Evolutionary conservation across 2,888 invertebrate genomes (phyloP).

Genomic region (Bimastos eiseni): DNA sequence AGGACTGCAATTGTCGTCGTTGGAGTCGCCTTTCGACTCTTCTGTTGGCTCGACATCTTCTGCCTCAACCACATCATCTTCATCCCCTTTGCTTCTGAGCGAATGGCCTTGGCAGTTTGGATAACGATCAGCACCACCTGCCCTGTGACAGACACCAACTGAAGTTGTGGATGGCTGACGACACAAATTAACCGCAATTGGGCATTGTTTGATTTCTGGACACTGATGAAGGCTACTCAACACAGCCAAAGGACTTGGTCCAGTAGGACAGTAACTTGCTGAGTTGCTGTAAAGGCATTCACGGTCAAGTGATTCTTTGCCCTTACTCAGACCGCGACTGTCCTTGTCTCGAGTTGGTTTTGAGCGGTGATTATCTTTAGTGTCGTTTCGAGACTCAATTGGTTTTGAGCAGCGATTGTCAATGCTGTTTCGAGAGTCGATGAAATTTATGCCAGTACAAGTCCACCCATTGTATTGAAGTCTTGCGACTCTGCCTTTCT

Average conservation of each 20-base stretch:
- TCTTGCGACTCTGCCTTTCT: not conserved
- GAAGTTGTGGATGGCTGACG: not conserved
- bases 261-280: not conserved
- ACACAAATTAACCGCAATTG: too few species aligned
- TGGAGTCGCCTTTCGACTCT: not conserved
- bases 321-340: not conserved
- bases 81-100: not conserved
- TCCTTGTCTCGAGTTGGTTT: not conserved
- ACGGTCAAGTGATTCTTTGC: not conserved
- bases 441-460: not conserved
- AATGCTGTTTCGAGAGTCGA: not conserved
- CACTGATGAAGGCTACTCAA: not conserved
- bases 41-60: not conserved
- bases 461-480: not conserved
- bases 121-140: not conserved
- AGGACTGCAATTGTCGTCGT: not conserved
- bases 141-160: not conserved
- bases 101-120: not conserved
- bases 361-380: not conserved
- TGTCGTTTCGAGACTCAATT: not conserved
- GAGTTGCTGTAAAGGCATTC: not conserved
- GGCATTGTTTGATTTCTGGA: not conserved
- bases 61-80: not conserved
- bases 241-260: not conserved
- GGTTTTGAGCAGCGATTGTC: not conserved